Evolutionary conservation across 2,888 invertebrate species (phyloP).

Genomic region (Calameuta idolon): DNA sequence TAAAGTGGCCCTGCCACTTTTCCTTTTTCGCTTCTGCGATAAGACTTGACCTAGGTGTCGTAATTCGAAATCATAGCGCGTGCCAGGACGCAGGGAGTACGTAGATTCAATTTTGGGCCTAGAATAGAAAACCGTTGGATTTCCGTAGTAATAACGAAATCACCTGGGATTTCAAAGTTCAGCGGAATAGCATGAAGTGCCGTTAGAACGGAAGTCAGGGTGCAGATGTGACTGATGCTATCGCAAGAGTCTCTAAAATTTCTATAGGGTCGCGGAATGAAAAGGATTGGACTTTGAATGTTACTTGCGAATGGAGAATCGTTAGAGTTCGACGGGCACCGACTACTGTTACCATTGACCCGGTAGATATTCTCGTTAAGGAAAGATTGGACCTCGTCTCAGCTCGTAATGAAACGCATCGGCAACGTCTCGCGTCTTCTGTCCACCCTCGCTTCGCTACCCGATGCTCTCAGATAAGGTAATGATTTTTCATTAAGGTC

Average conservation of each 20-base stretch:
- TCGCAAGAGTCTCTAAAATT: not conserved
- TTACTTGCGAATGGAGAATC: not conserved
- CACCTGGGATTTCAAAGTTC: not conserved
- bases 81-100: not conserved
- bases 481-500: constrained; percentile 47
- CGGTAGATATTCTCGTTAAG: not conserved
- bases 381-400: not conserved
- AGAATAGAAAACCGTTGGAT: not conserved
- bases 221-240: not conserved
- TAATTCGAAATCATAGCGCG: not conserved
- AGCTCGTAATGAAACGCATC: constrained; percentile 30
- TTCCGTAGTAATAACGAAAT: not conserved
- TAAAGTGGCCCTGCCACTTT: constrained; percentile 7
- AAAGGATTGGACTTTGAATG: not conserved
- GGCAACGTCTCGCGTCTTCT: not conserved
- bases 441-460: not conserved
- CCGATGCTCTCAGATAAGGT: constrained; percentile 28
- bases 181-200: not conserved
- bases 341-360: not conserved
- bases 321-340: not conserved
- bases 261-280: not conserved
- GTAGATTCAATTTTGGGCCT: not conserved
- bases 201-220: not conserved
- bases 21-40: too few species aligned
- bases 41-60: not conserved